phyloP scores from a whole-genome alignment of 2,888 invertebrate genomes.

The Eudasyphora cyanicolor region DNA sequence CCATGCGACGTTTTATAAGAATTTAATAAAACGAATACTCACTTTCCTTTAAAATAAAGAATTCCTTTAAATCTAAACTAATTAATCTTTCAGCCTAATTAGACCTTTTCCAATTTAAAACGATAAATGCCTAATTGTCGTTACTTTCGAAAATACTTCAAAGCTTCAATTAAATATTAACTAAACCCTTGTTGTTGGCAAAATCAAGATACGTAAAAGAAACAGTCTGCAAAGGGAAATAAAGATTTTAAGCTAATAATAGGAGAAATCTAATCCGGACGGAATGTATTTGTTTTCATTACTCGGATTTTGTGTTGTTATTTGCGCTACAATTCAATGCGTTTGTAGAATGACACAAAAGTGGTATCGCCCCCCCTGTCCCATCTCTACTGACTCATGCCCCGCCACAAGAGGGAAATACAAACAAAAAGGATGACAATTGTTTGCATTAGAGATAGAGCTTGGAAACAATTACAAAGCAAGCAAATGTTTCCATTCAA shows the following conservation, averaged over 20 bases:
- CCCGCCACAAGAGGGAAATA: not conserved
- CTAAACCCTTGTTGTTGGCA: not conserved
- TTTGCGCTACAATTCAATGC: constrained; percentile 2
- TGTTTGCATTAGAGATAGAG: constrained; percentile 4
- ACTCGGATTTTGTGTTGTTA: constrained; percentile 19
- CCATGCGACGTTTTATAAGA: too few relatives aligned
- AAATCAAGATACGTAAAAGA: not conserved
- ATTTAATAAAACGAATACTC: too few relatives aligned
- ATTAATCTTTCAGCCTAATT: constrained; percentile 14
- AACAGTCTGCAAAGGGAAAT: not conserved
- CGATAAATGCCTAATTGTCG: not conserved
- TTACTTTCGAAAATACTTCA: not conserved
- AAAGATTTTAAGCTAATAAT: constrained; percentile 33
- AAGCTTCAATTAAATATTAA: constrained; percentile 32
- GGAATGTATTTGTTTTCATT: constrained; percentile 43
- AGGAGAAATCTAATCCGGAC: constrained; percentile 23
- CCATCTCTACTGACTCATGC: too few relatives aligned
- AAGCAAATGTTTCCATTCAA: not conserved
- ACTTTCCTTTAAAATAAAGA: too few relatives aligned
- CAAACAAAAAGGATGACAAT: not conserved
- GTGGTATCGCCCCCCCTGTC: not conserved
- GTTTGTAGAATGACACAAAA: not conserved
- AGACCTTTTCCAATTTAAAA: constrained; percentile 2
- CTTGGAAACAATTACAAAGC: not conserved
- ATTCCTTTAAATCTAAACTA: too few relatives aligned